Conservation (phyloP, 2,888 invertebrate genomes). For the Rhagonycha fulva region DNA sequence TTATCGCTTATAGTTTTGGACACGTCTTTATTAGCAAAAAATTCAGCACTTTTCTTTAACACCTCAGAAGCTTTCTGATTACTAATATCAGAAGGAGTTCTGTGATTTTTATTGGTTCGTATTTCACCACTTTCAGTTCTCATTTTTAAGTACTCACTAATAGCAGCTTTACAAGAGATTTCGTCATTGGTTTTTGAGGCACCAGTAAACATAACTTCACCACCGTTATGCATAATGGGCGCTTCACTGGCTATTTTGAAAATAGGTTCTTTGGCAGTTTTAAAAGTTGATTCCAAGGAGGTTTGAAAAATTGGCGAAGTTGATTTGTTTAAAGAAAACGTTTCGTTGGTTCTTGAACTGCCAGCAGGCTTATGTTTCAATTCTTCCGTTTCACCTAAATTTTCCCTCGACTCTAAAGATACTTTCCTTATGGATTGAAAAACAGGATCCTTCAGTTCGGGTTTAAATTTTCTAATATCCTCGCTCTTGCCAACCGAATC, state of each 20-base stretch:
- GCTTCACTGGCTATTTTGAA: conserved; percentile 39
- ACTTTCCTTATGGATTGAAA: neutral
- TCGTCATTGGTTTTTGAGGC: conserved; percentile 23
- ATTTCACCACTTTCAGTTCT: conserved; percentile 18
- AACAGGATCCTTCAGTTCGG: neutral
- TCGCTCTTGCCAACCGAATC: conserved; percentile 5
- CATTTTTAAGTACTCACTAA: conserved; percentile 28
- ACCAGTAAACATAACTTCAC: conserved; percentile 17
- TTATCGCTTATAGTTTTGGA: conserved; percentile 8
- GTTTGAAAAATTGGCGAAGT: conserved; percentile 8
- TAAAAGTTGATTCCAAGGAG: conserved; percentile 5
- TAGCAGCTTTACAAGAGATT: conserved; percentile 22
- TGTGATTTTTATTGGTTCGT: conserved; percentile 4
- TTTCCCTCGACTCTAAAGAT: neutral
- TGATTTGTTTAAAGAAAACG: conserved; percentile 4
- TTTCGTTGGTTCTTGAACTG: conserved; percentile 1
- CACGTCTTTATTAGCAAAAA: conserved; percentile 15
- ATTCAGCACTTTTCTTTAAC: conserved; percentile 14
- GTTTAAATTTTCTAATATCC: neutral
- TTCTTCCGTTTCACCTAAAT: conserved; percentile 9
- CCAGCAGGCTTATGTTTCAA: conserved; percentile 22
- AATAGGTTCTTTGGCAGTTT: conserved; percentile 32
- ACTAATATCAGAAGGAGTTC: conserved; percentile 5
- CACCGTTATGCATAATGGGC: conserved; percentile 29
- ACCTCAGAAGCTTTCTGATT: conserved; percentile 18